Evolutionary conservation across 2,113 vertebrate species (phyloP).

Genomic region (Sus scrofa): DNA sequence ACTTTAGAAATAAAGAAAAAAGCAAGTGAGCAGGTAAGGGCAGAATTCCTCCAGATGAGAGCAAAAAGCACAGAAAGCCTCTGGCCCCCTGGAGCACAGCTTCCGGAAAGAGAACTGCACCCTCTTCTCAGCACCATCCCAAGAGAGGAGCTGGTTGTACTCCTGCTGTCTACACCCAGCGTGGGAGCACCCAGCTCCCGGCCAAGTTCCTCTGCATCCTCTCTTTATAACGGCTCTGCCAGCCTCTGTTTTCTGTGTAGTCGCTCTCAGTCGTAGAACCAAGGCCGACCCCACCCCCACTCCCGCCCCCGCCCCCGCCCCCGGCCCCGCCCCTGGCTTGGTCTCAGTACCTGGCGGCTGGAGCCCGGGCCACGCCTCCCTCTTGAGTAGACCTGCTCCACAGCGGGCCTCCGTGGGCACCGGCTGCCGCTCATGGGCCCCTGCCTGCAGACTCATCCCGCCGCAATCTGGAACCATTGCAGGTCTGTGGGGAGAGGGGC

Average conservation of each 20-base stretch:
- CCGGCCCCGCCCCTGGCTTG: no score
- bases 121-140: constrained; percentile 86
- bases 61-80: constrained; percentile 92
- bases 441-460: constrained; percentile 78
- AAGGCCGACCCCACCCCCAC: constrained; percentile 73
- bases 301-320: no score
- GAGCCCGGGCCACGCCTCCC: constrained; percentile 75
- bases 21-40: constrained; percentile 93
- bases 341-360: constrained; percentile 49
- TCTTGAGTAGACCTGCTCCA: constrained; percentile 68
- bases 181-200: constrained; percentile 91
- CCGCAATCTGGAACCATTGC: constrained; percentile 85
- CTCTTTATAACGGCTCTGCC: constrained; percentile 88
- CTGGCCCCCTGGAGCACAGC: constrained; percentile 92
- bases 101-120: constrained; percentile 92
- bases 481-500: constrained; percentile 88
- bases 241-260: constrained; percentile 87
- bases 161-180: constrained; percentile 93
- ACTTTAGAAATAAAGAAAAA: constrained; percentile 95
- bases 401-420: constrained; percentile 77
- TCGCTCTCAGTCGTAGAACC: constrained; percentile 90
- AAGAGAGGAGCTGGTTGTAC: constrained; percentile 92
- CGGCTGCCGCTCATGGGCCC: constrained; percentile 86
- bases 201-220: constrained; percentile 91
- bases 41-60: constrained; percentile 93